These are phyloP conservation scores for Campoletis raptor DNA, from an alignment of 2,888 invertebrate species.

Conservation along the genomic window DNA sequence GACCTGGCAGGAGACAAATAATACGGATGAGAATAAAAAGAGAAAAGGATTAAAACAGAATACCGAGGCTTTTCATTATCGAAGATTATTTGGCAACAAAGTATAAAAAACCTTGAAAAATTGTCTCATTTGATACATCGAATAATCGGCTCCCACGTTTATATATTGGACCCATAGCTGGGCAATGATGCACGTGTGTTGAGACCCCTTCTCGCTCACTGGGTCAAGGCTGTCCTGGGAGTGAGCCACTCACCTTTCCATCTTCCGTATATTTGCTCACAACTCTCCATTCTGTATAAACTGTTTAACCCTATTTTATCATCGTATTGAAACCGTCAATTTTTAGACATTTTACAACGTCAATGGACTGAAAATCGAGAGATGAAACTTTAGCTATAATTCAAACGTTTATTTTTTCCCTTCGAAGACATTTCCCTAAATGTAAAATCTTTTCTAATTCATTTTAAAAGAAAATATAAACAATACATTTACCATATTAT, in stretches of 20 bases:
- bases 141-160: not conserved
- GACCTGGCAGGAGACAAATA: slow-evolving; percentile 16
- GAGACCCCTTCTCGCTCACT: slow-evolving; percentile 51
- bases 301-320: not conserved
- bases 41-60: not conserved
- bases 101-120: slow-evolving; percentile 38
- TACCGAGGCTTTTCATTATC: not conserved
- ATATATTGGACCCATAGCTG: slow-evolving; percentile 31
- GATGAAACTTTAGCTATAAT: not conserved
- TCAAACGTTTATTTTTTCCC: not conserved
- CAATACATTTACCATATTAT: too few species aligned
- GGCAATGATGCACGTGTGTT: slow-evolving; percentile 47
- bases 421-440: not conserved
- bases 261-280: slow-evolving; percentile 75
- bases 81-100: not conserved
- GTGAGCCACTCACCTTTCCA: slow-evolving; percentile 56
- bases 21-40: not conserved
- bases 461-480: not conserved
- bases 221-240: slow-evolving; percentile 73
- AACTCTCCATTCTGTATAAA: not conserved
- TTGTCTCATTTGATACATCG: slow-evolving; percentile 28
- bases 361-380: not conserved
- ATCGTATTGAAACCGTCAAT: not conserved
- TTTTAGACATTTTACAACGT: not conserved
- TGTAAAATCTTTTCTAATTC: not conserved